Percentiles rank a stretch among this genome's conserved stretches.
These are phyloP conservation scores for Mythimna albipuncta DNA, from an alignment of 2,888 invertebrate species.

Conservation along the genomic window DNA sequence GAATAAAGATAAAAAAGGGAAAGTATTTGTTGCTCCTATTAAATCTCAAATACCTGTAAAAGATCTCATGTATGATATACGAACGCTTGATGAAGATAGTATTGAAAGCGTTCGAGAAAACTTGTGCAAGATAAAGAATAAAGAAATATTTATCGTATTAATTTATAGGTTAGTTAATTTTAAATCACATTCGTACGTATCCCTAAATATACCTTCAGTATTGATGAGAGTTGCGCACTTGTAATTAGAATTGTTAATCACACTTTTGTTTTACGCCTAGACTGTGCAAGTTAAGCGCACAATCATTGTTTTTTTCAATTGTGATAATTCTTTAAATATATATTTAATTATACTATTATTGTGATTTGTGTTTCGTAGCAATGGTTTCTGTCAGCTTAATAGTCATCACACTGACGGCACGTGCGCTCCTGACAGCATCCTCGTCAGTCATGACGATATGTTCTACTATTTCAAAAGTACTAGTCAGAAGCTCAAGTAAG, in stretches of 20 bases:
- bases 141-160: slow-evolving; percentile 69
- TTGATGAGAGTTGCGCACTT: slow-evolving; percentile 19
- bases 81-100: slow-evolving; percentile 65
- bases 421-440: slow-evolving; percentile 77
- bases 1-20: slow-evolving; percentile 69
- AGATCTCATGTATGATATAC: slow-evolving; percentile 72
- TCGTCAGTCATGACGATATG: slow-evolving; percentile 70
- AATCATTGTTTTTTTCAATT: background rate
- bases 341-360: background rate
- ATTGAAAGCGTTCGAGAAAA: slow-evolving; percentile 22
- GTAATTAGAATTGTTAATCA: slow-evolving; percentile 35
- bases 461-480: slow-evolving; percentile 73
- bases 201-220: slow-evolving; percentile 7
- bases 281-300: background rate
- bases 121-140: slow-evolving; percentile 38
- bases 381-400: slow-evolving; percentile 83
- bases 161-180: slow-evolving; percentile 71
- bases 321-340: background rate
- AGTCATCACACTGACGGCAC: slow-evolving; percentile 74
- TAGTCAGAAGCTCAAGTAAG: slow-evolving; percentile 65
- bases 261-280: slow-evolving; percentile 2
- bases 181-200: background rate
- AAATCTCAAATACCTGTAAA: slow-evolving; percentile 79
- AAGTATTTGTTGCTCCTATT: slow-evolving; percentile 80
- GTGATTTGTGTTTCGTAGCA: slow-evolving; percentile 70